Base-by-base conservation (phyloP, 1,140 invertebrate species). In the Thaumatotibia leucotreta region DNA sequence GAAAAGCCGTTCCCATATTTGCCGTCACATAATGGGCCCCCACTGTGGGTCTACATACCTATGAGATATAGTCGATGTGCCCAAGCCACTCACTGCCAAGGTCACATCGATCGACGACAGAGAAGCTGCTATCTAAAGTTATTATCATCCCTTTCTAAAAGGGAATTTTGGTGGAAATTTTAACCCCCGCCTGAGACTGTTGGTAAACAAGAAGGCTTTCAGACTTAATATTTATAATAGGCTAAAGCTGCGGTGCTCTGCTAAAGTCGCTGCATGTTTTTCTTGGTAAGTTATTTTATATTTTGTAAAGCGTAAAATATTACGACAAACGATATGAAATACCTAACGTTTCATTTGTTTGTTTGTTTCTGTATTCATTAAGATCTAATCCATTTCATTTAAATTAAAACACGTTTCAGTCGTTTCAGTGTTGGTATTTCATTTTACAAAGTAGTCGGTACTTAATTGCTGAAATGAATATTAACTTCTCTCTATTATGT, bases 31-130 rank as follows among this genome's bases (percentile, higher is more conserved):
- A 39, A 39, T 45, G 39, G 39, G 35, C 6, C 39, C 39, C 39
- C 39, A 17, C 1, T 39, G 35, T 14, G 6, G 35, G 35, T 62
- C 6, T 45, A 45, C 17, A 20, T 45, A 45, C 1, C 39, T 45
- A 14, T 45, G 17, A 20, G 14, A 20, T 45, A 20, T 45, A 20
- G 39, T 9, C 20, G 20, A 20, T 45, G 65, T 72, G 54, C 20
- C 45, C 74, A 72, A 65, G 75, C 68, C 82, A 82, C 68, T 85
- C 82, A 82, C 68, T 85, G 86, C 82, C 86, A 88, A 88, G 86
- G 86, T 88, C 86, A 79, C 72, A 88, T 86, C 84, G 86, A 88
- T 86, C 82, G 67, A 50, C 20, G 77, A 79, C 52, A 66, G 75
- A 70, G 80, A 74, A 33, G 33, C 1, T 24, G 20, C 29, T 69